Percentiles rank a stretch among this genome's conserved stretches.
These are phyloP conservation scores for Ptychochromis oligacanthus DNA, from an alignment of 2,113 vertebrate species.

Conservation along the genomic window DNA sequence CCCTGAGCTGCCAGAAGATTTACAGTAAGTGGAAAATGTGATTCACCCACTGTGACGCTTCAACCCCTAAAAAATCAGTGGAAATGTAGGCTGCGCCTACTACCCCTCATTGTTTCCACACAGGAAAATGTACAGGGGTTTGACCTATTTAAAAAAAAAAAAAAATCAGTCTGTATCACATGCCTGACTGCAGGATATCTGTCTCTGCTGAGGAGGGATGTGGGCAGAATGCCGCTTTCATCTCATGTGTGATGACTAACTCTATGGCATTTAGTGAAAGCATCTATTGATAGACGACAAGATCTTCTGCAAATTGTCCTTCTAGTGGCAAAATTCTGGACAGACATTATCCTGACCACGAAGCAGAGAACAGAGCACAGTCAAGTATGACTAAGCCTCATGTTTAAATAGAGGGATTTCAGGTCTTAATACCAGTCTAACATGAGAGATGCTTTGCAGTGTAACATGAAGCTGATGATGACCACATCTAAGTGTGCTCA, in stretches of 20 bases:
- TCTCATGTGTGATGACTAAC: conserved; percentile 8
- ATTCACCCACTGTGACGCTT: conserved; percentile 70
- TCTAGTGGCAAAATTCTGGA: not conserved
- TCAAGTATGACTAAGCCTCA: not conserved
- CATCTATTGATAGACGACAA: not conserved
- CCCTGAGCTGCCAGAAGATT: conserved; percentile 48
- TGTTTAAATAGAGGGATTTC: not conserved
- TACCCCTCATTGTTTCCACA: conserved; percentile 79
- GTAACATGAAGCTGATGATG: not conserved
- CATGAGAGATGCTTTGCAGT: not conserved
- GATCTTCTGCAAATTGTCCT: not conserved
- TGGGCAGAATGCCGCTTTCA: conserved; percentile 24
- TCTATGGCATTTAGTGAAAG: conserved; percentile 3
- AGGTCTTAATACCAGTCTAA: no score
- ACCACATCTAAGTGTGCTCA: not conserved
- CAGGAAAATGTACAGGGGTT: conserved; percentile 59
- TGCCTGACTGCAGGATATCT: conserved; percentile 50
- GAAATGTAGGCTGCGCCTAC: conserved; percentile 74
- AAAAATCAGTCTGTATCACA: conserved; percentile 39
- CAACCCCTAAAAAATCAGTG: conserved; percentile 51
- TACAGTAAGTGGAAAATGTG: conserved; percentile 77
- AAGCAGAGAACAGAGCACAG: not conserved
- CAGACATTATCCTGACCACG: not conserved
- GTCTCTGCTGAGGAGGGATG: conserved; percentile 36
- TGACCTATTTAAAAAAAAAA: conserved; percentile 49